phyloP scores from a whole-genome alignment of 2,113 vertebrate genomes.

The Melanotaenia duboulayi region DNA sequence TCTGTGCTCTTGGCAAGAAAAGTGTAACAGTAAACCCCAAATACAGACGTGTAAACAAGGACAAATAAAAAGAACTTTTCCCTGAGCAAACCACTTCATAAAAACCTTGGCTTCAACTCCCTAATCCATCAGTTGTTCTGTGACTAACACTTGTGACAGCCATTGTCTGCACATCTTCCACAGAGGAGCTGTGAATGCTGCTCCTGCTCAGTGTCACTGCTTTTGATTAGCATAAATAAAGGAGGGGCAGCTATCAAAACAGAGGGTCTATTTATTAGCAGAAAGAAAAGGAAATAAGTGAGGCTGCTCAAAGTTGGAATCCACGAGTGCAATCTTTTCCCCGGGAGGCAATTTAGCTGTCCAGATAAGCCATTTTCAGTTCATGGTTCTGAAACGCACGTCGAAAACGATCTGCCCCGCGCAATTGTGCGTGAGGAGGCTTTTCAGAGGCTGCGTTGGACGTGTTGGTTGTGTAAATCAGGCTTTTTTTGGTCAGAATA shows the following conservation, averaged over 20 bases:
- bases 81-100: conserved; percentile 54
- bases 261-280: conserved; percentile 78
- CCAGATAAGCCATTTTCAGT: conserved; percentile 73
- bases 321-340: conserved; percentile 50
- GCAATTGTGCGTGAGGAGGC: conserved; percentile 52
- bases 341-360: conserved; percentile 76
- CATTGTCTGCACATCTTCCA: conserved; percentile 74
- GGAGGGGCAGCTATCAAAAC: conserved; percentile 69
- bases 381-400: conserved; percentile 40
- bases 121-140: conserved; percentile 79
- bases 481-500: conserved; percentile 62
- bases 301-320: conserved; percentile 63
- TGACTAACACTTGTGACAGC: conserved; percentile 79
- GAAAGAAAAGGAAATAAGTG: conserved; percentile 55
- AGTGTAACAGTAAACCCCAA: conserved; percentile 45
- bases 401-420: conserved; percentile 55
- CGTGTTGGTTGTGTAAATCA: conserved; percentile 76
- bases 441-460: conserved; percentile 63
- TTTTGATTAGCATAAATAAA: conserved; percentile 82
- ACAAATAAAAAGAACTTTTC: conserved; percentile 39
- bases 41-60: conserved; percentile 52
- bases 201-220: conserved; percentile 74
- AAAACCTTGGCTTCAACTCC: conserved; percentile 64
- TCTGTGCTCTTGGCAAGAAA: conserved; percentile 44
- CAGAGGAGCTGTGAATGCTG: conserved; percentile 63